Percentiles rank a stretch among this genome's conserved stretches.
These are phyloP conservation scores for Carollia perspicillata DNA, from an alignment of 2,113 vertebrate genomes.

Conservation along the genomic window DNA sequence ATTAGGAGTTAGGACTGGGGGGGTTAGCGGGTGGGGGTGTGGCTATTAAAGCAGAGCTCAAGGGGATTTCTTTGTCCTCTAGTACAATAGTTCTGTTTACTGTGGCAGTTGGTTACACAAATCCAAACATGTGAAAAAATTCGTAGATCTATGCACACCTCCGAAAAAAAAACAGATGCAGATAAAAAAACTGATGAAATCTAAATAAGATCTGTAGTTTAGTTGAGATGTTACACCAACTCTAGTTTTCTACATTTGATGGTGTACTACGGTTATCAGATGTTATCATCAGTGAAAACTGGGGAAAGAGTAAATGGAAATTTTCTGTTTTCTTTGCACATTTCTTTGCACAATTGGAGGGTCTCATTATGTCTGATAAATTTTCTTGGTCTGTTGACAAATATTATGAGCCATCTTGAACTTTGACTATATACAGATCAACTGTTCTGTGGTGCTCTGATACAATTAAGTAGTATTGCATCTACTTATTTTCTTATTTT, in stretches of 20 bases:
- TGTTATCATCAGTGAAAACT: background rate
- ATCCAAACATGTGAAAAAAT: background rate
- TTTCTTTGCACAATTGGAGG: background rate
- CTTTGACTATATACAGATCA: background rate
- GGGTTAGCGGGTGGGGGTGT: background rate
- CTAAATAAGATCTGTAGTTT: background rate
- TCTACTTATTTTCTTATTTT: constrained; percentile 19
- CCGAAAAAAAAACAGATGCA: background rate
- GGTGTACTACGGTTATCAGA: background rate
- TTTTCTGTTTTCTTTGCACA: background rate
- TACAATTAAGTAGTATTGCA: background rate
- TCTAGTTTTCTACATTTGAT: background rate
- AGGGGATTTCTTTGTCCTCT: background rate
- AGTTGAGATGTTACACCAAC: background rate
- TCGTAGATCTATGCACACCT: background rate
- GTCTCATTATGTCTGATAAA: background rate
- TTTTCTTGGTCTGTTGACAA: constrained; percentile 3
- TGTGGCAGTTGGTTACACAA: background rate
- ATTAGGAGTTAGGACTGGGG: background rate
- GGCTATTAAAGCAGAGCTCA: background rate
- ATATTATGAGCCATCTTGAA: background rate
- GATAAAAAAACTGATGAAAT: constrained; percentile 24
- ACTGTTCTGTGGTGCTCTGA: background rate
- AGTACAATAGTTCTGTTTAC: background rate
- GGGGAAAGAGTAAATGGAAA: background rate